Base-by-base conservation (phyloP, 2,888 invertebrate genomes). In the Agonopterix subpropinquella region DNA sequence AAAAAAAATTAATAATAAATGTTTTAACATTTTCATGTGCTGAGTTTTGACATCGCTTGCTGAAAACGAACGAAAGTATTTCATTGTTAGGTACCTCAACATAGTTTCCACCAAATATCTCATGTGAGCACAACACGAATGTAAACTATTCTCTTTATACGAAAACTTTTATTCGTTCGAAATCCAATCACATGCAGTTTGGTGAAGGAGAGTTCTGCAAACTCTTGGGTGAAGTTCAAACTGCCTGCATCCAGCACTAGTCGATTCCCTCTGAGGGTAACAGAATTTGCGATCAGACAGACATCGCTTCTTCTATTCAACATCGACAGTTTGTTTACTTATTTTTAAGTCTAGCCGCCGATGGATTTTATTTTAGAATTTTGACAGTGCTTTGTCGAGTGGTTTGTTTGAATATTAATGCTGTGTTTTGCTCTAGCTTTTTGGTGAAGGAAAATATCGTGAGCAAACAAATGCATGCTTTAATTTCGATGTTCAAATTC, bases 241-340 rank as follows among this genome's bases (percentile, higher is more conserved):
- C 67, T 68, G 58, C 58, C 61, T 70, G 65, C 64, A 58, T 53
- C 57, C 59, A 53, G 70, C 67, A 73, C 79, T 83, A 70, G 70
- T 65, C 69, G 62, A 86, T 85, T 86, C 85, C 72, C 77, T 87
- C 69, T 82, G 77, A 74, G 74, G 68, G 73, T 78, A 83, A 86
- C 80, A 61, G 85, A 86, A 86, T 86, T 78, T 69, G 66, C 77
- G 76, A 86, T 85, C 82, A 77, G 72, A 63, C 64, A 56, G 65
- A 36, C 58, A 60, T 61, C 59, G 64, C 62, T 74, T 70, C 76
- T 76, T 75, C 67, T 63, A 54, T 65, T 67, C 67, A 70, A 67
- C 39, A 11, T 37, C 41, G 39, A 42, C 42, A n/a, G 11, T 42
- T 10, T n/a, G 42, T n/a, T 39, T 42, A 71, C 72, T 73, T 70